A percentile compares a stretch with the other conserved stretches of the same genome.
phyloP scores from a whole-genome alignment of 2,797 vertebrate species.

The Tadarida brasiliensis region DNA sequence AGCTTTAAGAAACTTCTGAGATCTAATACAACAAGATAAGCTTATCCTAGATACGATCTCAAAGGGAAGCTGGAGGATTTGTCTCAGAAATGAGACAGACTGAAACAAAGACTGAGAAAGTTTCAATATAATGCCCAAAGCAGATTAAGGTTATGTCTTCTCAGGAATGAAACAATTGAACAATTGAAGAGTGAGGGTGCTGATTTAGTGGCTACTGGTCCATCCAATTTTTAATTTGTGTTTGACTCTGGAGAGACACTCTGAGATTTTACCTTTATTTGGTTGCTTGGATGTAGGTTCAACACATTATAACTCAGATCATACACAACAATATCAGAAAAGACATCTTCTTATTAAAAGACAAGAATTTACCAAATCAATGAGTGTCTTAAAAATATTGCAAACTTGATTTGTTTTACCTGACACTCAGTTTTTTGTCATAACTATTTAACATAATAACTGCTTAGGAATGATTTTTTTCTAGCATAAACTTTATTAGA shows the following conservation, averaged over 20 bases:
- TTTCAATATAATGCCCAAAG: conserved; percentile 47
- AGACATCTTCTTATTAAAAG: not conserved
- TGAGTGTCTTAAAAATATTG: not conserved
- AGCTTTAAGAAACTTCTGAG: conserved; percentile 59
- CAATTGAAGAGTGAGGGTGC: not conserved
- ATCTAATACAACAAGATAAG: conserved; percentile 61
- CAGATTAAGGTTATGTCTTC: conserved; percentile 26
- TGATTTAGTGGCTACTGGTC: not conserved
- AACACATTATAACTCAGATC: not conserved
- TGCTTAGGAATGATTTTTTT: not conserved
- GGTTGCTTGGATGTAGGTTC: not conserved
- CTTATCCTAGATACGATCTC: conserved; percentile 68
- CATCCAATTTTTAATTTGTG: not conserved
- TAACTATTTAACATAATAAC: conserved; percentile 6
- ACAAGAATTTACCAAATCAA: not conserved
- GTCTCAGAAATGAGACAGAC: conserved; percentile 41
- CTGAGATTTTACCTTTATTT: not conserved
- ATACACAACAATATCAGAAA: not conserved
- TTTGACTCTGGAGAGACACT: not conserved
- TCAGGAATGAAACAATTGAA: conserved; percentile 44
- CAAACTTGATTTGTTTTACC: not conserved
- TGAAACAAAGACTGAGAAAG: conserved; percentile 68
- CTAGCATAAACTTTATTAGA: not conserved
- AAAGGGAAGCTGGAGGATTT: conserved; percentile 60
- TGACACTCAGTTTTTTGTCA: not conserved